Evolutionary conservation across 2,113 vertebrate species (phyloP).

Genomic region (Myiozetetes cayanensis): DNA sequence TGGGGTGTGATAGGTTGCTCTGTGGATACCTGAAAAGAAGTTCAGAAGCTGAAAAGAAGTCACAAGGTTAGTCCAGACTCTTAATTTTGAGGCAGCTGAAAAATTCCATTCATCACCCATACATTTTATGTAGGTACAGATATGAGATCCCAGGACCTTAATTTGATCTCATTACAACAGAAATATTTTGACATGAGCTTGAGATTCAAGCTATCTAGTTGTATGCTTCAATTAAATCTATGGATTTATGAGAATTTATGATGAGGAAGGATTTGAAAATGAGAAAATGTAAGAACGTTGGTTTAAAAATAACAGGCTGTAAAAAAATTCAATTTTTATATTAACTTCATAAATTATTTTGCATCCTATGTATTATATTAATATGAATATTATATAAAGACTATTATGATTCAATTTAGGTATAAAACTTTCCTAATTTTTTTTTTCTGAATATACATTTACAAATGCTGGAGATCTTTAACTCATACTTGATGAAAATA

Average conservation of each 20-base stretch:
- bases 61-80: not conserved
- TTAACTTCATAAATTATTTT: not conserved
- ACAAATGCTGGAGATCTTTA: not conserved
- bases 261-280: not conserved
- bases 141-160: not conserved
- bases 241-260: not conserved
- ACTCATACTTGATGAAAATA: not conserved
- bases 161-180: not conserved
- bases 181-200: not conserved
- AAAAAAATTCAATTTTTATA: not conserved
- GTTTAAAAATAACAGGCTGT: not conserved
- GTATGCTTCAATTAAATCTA: not conserved
- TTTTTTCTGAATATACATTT: not conserved
- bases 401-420: not conserved
- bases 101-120: not conserved
- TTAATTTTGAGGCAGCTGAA: not conserved
- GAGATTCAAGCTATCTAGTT: not conserved
- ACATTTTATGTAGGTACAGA: not conserved
- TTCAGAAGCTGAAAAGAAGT: not conserved
- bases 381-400: not conserved
- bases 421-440: not conserved
- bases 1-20: not conserved
- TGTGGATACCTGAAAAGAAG: not conserved
- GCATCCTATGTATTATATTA: not conserved
- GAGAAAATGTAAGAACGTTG: not conserved